Conservation (phyloP, 2,113 vertebrate species). For the Pseudopodoces humilis region DNA sequence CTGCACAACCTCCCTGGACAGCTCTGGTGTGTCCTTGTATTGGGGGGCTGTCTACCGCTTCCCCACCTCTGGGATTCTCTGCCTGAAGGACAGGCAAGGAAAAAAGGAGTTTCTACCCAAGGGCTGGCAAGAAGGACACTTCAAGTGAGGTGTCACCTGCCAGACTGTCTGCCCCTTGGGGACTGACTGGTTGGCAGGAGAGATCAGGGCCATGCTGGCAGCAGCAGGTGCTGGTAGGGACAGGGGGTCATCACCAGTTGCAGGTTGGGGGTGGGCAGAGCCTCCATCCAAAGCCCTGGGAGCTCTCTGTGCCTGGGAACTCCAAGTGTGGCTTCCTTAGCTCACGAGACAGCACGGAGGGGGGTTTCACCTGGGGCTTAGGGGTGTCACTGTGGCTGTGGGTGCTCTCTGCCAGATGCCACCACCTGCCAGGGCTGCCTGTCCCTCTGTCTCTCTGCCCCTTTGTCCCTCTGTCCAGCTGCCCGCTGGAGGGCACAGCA, state of each 20-base stretch:
- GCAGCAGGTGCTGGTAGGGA: background rate
- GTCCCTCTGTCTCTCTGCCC: background rate
- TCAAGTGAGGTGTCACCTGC: background rate
- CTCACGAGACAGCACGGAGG: fast-evolving
- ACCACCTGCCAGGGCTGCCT: fast-evolving
- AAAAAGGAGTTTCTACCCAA: background rate
- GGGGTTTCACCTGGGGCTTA: background rate
- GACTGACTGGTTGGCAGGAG: background rate
- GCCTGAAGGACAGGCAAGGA: background rate
- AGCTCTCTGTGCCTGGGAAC: background rate
- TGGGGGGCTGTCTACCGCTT: background rate
- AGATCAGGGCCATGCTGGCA: background rate
- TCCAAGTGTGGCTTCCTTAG: background rate
- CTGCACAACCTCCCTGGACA: background rate
- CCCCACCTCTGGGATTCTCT: background rate
- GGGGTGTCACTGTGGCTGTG: background rate
- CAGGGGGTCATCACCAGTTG: background rate
- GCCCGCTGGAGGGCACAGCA: fast-evolving
- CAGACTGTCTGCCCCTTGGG: background rate
- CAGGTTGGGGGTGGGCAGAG: background rate
- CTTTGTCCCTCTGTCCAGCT: background rate
- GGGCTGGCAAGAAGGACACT: background rate
- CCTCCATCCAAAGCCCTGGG: background rate
- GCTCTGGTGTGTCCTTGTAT: background rate
- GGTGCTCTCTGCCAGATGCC: fast-evolving